Conservation (phyloP, 2,797 vertebrate species). For the Apodemus agrarius region DNA sequence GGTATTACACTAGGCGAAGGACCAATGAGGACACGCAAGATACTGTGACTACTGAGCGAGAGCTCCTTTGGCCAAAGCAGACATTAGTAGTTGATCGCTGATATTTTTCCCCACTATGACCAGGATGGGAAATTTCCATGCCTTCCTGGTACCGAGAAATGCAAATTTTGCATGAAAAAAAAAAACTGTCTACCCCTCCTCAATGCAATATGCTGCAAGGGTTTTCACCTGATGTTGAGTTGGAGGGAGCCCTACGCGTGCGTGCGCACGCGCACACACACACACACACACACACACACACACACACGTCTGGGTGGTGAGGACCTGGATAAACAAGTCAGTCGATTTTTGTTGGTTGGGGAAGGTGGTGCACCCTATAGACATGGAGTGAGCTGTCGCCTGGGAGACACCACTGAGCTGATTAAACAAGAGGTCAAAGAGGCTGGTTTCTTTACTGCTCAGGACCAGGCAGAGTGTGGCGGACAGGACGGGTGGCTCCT, state of each 20-base stretch:
- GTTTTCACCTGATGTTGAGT: background rate
- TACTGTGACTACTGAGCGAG: constrained; percentile 55
- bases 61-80: background rate
- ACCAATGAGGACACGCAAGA: constrained; percentile 72
- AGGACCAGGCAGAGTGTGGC: background rate
- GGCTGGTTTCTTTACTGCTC: background rate
- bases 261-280: too few relatives aligned
- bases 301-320: background rate
- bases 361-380: background rate
- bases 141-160: background rate
- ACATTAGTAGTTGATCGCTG: constrained; percentile 9
- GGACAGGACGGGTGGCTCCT: background rate
- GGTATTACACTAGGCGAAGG: constrained; percentile 44
- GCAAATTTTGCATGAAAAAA: background rate
- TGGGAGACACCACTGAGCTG: constrained; percentile 11
- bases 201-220: too few relatives aligned
- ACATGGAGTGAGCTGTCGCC: constrained; percentile 46
- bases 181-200: background rate
- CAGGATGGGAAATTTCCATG: background rate
- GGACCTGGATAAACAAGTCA: background rate
- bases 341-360: too few relatives aligned
- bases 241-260: background rate
- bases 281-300: too few relatives aligned
- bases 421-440: constrained; percentile 59
- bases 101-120: background rate